These are phyloP conservation scores for Empidonax traillii DNA, from an alignment of 2,113 vertebrate species.

Conservation along the genomic window DNA sequence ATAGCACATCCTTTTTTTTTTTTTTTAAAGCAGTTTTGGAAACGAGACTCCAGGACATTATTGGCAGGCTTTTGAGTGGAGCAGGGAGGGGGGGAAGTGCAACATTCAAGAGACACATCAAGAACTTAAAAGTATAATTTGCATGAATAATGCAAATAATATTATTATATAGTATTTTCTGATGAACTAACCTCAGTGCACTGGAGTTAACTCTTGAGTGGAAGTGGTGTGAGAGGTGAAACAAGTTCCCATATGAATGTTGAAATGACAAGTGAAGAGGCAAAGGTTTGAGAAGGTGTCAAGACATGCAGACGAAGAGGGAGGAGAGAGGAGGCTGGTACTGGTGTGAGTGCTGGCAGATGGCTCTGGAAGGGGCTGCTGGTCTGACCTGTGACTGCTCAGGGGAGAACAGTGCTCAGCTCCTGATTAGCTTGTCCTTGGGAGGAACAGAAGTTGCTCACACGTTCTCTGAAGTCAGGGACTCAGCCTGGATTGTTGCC, in stretches of 20 bases:
- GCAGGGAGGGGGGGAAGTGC: neutral
- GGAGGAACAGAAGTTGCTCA: neutral
- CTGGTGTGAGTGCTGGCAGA: neutral
- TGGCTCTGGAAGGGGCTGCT: neutral
- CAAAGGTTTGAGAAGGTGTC: neutral
- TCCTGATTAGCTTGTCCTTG: neutral
- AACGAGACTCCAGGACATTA: neutral
- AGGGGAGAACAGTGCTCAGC: rapidly evolving
- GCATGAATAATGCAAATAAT: neutral
- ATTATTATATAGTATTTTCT: neutral
- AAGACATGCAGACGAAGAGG: neutral
- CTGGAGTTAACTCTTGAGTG: neutral
- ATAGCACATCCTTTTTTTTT: neutral
- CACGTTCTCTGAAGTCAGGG: neutral
- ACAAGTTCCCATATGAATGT: neutral
- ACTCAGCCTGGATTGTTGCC: neutral
- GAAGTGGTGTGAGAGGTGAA: neutral
- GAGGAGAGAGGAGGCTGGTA: neutral
- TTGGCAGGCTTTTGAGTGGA: neutral
- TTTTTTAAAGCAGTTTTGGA: neutral
- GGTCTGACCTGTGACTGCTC: neutral
- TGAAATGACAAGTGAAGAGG: neutral
- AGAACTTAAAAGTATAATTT: neutral
- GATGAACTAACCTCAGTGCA: rapidly evolving
- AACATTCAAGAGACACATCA: neutral